Conservation (phyloP, 2,797 vertebrate genomes). For the Onychomys arenicola region DNA sequence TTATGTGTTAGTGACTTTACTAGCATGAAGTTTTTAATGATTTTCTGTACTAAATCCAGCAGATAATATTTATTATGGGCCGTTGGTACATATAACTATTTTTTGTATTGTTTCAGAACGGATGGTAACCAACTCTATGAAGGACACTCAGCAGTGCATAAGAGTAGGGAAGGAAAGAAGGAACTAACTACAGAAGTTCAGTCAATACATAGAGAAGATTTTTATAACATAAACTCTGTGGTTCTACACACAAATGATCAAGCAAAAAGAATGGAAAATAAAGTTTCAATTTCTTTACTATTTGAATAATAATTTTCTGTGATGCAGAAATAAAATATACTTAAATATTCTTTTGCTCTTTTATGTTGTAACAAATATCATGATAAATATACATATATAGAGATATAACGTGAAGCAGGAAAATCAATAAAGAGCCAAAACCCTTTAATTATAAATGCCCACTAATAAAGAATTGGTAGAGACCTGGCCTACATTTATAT, state of each 20-base stretch:
- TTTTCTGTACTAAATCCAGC: constrained; percentile 24
- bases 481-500: not conserved
- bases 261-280: constrained; percentile 1
- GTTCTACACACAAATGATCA: constrained; percentile 36
- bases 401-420: not conserved
- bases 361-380: constrained; percentile 30
- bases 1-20: not conserved
- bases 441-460: constrained; percentile 14
- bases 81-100: not conserved
- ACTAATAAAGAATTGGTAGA: not conserved
- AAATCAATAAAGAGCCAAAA: constrained; percentile 54
- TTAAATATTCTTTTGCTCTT: constrained; percentile 5
- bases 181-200: not conserved
- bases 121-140: not conserved
- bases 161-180: no score
- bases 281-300: constrained; percentile 12
- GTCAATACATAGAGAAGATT: not conserved
- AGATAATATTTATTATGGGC: constrained; percentile 3
- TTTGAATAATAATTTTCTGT: not conserved
- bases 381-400: constrained; percentile 1
- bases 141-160: not conserved
- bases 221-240: not conserved
- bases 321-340: constrained; percentile 3
- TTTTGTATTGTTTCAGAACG: not conserved
- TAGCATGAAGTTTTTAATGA: constrained; percentile 40